Percentiles rank a stretch among this genome's conserved stretches.
Evolutionary conservation across 2,888 invertebrate species (phyloP).

Genomic region (Monochamus alternatus): DNA sequence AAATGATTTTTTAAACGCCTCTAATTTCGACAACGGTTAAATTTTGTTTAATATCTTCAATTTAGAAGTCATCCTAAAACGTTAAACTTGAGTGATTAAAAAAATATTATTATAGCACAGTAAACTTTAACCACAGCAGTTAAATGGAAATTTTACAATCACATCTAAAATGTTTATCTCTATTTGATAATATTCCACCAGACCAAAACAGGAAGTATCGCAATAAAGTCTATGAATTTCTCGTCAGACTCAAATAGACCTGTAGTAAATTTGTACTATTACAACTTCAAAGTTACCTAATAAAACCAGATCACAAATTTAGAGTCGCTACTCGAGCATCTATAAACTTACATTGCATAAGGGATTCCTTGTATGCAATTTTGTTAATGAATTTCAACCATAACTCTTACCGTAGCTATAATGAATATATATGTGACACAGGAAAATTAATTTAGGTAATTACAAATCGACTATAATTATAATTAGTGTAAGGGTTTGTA

Average conservation of each 20-base stretch:
- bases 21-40: no score
- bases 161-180: no score
- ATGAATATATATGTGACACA: neutral
- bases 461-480: neutral
- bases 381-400: neutral
- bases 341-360: slow-evolving; percentile 1
- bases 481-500: no score
- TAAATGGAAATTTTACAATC: no score
- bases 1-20: no score
- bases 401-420: neutral
- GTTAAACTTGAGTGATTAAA: no score
- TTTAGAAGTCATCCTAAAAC: no score
- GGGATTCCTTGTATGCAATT: neutral
- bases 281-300: neutral
- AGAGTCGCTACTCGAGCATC: neutral
- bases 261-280: neutral
- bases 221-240: neutral
- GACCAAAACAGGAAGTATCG: no score
- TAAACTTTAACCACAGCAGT: no score
- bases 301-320: neutral
- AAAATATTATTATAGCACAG: no score
- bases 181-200: no score
- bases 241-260: neutral
- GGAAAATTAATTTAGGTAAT: slow-evolving; percentile 1
- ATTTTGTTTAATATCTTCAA: no score